Conservation (phyloP, 1,140 invertebrate species). For the Conopomorpha cramerella region DNA sequence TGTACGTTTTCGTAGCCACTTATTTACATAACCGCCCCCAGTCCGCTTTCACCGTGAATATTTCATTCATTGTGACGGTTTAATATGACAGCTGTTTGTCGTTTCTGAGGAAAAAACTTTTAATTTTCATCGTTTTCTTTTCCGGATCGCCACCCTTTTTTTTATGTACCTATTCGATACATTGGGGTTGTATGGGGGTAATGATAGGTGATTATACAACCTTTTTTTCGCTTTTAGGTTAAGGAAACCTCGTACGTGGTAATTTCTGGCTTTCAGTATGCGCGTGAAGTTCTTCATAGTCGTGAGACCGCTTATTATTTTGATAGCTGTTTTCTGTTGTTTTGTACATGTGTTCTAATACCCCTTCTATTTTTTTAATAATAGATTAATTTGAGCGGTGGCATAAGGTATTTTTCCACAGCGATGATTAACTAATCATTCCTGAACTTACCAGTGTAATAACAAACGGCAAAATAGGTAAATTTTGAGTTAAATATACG, state of each 20-base stretch:
- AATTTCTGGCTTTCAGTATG: conserved; percentile 31
- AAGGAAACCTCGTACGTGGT: conserved; percentile 32
- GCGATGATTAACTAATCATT: no score
- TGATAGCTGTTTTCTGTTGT: conserved; percentile 22
- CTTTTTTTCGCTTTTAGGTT: conserved; percentile 32
- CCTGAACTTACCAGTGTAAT: no score
- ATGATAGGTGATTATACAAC: conserved; percentile 48
- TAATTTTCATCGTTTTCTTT: conserved; percentile 47
- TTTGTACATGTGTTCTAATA: conserved; percentile 2
- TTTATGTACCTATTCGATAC: conserved; percentile 30
- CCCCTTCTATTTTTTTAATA: no score
- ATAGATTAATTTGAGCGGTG: no score
- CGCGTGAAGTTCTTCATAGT: no score
- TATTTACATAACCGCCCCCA: conserved; percentile 55
- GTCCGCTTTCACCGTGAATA: conserved; percentile 58
- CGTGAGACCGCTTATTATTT: conserved; percentile 21
- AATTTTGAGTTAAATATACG: no score
- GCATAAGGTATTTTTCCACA: no score
- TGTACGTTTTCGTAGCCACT: conserved; percentile 59
- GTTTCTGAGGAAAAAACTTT: conserved; percentile 54
- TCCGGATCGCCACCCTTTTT: conserved; percentile 27
- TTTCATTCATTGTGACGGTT: conserved; percentile 57
- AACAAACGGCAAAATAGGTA: no score
- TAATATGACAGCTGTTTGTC: conserved; percentile 59
- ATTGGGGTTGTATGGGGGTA: conserved; percentile 27